Percentiles rank a stretch among this genome's conserved stretches.
phyloP scores from a whole-genome alignment of 2,113 vertebrate genomes.

The Bubo scandiacus region DNA sequence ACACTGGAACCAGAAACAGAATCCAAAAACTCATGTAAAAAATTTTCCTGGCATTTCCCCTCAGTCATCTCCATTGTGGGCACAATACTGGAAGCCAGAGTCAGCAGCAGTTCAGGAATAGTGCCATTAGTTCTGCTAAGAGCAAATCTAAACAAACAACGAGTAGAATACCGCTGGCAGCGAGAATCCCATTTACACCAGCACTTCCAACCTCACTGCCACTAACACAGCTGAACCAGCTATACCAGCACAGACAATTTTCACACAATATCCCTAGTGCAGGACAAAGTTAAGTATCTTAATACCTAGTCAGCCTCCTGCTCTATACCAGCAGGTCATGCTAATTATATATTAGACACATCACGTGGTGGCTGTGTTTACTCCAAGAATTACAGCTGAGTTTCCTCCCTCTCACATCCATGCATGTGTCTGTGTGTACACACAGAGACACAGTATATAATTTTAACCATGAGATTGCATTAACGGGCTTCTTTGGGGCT shows the following conservation, averaged over 20 bases:
- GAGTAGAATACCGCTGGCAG: background rate
- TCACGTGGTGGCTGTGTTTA: conserved; percentile 62
- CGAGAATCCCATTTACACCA: background rate
- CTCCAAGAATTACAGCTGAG: conserved; percentile 10
- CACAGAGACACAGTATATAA: background rate
- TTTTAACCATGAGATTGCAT: background rate
- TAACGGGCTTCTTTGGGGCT: background rate
- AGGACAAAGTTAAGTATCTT: background rate
- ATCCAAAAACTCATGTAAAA: conserved; percentile 50
- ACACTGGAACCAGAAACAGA: conserved; percentile 20
- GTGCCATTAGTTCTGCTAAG: background rate
- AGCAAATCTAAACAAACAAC: background rate
- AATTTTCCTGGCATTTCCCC: conserved; percentile 48
- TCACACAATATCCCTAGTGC: fast-evolving
- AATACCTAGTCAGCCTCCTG: background rate
- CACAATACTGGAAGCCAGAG: background rate
- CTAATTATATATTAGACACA: conserved; percentile 50
- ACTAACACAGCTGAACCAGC: background rate
- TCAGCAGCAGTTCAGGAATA: conserved; percentile 42
- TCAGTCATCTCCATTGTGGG: conserved; percentile 13
- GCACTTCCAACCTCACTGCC: background rate
- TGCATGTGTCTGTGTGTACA: background rate
- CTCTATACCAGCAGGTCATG: conserved; percentile 34
- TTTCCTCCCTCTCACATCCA: conserved; percentile 1
- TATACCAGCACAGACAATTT: background rate